These are phyloP conservation scores for Meloidogyne floridensis DNA, from an alignment of 1,140 invertebrate genomes.

Conservation along the genomic window DNA sequence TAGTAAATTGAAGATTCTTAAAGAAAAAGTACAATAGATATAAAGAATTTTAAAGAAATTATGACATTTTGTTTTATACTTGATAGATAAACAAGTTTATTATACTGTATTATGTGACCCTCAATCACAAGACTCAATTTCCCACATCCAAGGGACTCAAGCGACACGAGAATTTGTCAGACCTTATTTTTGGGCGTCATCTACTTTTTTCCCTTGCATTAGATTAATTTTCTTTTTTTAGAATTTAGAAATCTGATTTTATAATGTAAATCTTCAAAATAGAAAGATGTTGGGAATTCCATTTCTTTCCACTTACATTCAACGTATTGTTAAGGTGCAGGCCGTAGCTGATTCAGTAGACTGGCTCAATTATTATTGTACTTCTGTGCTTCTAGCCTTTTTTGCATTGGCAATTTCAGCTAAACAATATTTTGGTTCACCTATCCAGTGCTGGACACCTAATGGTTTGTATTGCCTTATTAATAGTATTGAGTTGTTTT, in stretches of 20 bases:
- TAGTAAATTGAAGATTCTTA: background rate
- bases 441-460: background rate
- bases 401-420: conserved; percentile 60
- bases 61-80: too few relatives aligned
- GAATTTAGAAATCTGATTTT: background rate
- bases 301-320: conserved; percentile 48
- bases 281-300: conserved; percentile 49
- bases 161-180: too few relatives aligned
- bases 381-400: conserved; percentile 57
- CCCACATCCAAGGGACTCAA: too few relatives aligned
- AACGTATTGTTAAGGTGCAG: conserved; percentile 49
- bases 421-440: conserved; percentile 60
- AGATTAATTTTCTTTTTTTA: too few relatives aligned
- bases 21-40: conserved; percentile 6
- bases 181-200: too few relatives aligned
- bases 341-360: conserved; percentile 61
- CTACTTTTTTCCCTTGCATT: too few relatives aligned
- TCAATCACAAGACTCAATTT: too few relatives aligned
- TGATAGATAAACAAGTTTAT: too few relatives aligned
- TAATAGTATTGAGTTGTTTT: conserved; percentile 58
- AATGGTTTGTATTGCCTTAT: conserved; percentile 23
- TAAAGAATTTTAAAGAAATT: background rate
- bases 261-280: too few relatives aligned
- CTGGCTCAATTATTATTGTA: conserved; percentile 64
- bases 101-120: too few relatives aligned